Percentiles rank a stretch among this genome's conserved stretches.
These are phyloP conservation scores for Pogonophryne albipinna DNA, from an alignment of 2,797 vertebrate species.

Conservation along the genomic window DNA sequence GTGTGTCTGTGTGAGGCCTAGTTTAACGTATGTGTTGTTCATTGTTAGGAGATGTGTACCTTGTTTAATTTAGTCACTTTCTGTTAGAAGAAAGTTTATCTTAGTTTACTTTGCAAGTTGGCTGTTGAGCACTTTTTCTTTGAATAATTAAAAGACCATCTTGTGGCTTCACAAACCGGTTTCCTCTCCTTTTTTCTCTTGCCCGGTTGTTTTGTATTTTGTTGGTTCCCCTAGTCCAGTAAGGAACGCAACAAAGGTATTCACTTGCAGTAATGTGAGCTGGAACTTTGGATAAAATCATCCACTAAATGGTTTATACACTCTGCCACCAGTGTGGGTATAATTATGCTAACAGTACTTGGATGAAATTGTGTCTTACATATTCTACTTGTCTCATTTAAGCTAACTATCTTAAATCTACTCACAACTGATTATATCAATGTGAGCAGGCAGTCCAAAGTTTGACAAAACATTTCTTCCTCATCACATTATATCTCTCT, in stretches of 20 bases:
- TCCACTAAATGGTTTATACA: conserved; percentile 3
- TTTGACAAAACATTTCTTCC: conserved; percentile 22
- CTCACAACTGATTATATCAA: conserved; percentile 37
- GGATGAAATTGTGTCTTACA: conserved; percentile 22
- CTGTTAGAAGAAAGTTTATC: no score
- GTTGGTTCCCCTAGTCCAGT: no score
- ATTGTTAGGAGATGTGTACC: no score
- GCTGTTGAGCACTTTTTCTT: no score
- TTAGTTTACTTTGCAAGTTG: no score
- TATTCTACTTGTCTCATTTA: conserved; percentile 33
- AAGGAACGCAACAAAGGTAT: not conserved
- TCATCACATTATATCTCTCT: conserved; percentile 21
- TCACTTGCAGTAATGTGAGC: conserved; percentile 18
- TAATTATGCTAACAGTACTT: conserved; percentile 50
- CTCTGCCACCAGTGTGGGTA: conserved; percentile 17
- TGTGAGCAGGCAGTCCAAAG: not conserved
- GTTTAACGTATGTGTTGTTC: no score
- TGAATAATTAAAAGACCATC: no score
- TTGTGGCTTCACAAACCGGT: no score
- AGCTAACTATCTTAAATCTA: conserved; percentile 31
- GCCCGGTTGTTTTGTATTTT: no score
- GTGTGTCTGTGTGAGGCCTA: no score
- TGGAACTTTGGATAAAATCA: conserved; percentile 26
- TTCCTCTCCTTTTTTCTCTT: no score
- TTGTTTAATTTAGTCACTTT: no score